Percentiles rank a stretch among this genome's conserved stretches.
These are phyloP conservation scores for Gallinago jamesoni DNA, from an alignment of 2,113 vertebrate species.

Conservation along the genomic window DNA sequence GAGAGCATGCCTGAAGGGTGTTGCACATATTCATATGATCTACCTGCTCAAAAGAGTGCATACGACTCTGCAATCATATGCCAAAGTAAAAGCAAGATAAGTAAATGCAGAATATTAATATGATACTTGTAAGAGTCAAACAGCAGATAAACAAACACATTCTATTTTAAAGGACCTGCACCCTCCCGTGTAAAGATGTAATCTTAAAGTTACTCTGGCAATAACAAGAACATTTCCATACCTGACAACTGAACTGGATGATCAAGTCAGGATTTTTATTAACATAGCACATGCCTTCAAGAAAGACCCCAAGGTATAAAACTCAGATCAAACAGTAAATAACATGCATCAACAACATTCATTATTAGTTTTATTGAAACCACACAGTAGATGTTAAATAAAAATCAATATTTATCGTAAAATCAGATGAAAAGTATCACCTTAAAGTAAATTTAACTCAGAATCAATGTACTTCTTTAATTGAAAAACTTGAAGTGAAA, in stretches of 20 bases:
- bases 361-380: slow-evolving; percentile 42
- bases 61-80: not conserved
- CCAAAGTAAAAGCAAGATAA: not conserved
- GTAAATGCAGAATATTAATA: not conserved
- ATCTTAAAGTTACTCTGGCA: not conserved
- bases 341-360: not conserved
- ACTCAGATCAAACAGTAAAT: not conserved
- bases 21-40: not conserved
- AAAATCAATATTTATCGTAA: slow-evolving; percentile 39
- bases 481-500: slow-evolving; percentile 1
- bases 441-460: slow-evolving; percentile 31
- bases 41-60: not conserved
- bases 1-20: not conserved
- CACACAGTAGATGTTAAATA: slow-evolving; percentile 18
- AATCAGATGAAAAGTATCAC: not conserved
- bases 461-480: not conserved
- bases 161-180: not conserved
- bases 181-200: not conserved
- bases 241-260: not conserved
- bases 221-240: not conserved
- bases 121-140: not conserved
- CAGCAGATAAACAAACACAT: not conserved
- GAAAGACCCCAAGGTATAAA: slow-evolving; percentile 3
- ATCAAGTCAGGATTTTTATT: slow-evolving; percentile 1
- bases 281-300: not conserved